A percentile compares a stretch with the other conserved stretches of the same genome.
phyloP scores from a whole-genome alignment of 1,140 invertebrate species.

The Drosophila asahinai region DNA sequence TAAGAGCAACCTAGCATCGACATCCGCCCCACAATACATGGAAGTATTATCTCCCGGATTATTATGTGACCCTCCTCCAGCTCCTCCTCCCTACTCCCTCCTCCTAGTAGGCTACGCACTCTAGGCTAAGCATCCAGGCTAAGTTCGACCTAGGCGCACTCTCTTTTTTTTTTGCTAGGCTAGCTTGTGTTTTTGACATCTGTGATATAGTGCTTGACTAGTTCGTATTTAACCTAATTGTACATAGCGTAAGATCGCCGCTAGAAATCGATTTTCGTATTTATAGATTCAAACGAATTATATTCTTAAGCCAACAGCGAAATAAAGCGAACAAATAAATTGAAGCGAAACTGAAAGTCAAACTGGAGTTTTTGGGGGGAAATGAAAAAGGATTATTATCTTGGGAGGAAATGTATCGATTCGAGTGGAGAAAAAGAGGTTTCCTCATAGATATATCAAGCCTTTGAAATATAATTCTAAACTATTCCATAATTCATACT shows the following conservation, averaged over 20 bases:
- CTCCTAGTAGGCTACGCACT: conserved; percentile 12
- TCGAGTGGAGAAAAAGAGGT: no score
- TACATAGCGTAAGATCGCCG: conserved; percentile 34
- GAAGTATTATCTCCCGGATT: conserved; percentile 16
- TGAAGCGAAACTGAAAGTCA: conserved; percentile 29
- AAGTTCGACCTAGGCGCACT: conserved; percentile 15
- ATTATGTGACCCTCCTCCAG: conserved; percentile 20
- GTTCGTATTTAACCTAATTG: conserved; percentile 45
- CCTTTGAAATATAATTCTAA: no score
- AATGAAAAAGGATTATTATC: no score
- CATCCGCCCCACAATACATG: neutral
- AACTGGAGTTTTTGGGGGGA: no score
- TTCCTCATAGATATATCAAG: no score
- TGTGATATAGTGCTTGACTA: conserved; percentile 77
- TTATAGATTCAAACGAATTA: conserved; percentile 35
- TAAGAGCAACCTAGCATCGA: conserved; percentile 43
- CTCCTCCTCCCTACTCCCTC: neutral
- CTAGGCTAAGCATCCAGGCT: conserved; percentile 1
- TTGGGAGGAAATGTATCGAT: no score
- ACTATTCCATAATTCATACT: no score
- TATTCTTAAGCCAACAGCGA: conserved; percentile 18
- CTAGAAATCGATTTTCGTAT: conserved; percentile 52
- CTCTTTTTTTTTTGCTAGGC: conserved; percentile 42
- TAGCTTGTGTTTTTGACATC: conserved; percentile 53
- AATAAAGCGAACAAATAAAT: conserved; percentile 49